Evolutionary conservation across 1,140 invertebrate species (phyloP), one percentile per base, ranked within the genome.

Genomic region (Euschistus heros): DNA sequence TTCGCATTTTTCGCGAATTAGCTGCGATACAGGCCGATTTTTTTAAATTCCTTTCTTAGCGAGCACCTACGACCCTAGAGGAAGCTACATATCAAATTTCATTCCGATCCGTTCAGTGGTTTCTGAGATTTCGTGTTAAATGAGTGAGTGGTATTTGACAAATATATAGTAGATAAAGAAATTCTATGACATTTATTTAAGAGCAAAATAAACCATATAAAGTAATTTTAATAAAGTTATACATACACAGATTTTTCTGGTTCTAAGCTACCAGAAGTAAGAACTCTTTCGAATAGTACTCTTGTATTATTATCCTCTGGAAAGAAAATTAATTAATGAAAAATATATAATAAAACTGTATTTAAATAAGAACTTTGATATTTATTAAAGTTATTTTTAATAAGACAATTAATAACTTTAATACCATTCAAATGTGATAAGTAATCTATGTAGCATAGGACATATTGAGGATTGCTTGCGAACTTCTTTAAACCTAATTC

Each of bases 301-400:
- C 97, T 78, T 0, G 97, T 98, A 74, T 99, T 99, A 76, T 99
- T 99, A 75, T 99, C 97, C 84, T 99, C 96, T 92, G 65, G 66
- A 70, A 68, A 69, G 57, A 62, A 65, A 64, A 44, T n/a, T n/a
- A n/a, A n/a, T n/a, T n/a, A n/a, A n/a, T n/a, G n/a, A 63, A 50
- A 50, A 7, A 62, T 27, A 42, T n/a, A 24, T 33, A 57, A 27
- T 26, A n/a, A n/a, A n/a, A n/a, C n/a, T n/a, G n/a, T n/a, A n/a
- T n/a, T n/a, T n/a, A 44, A 13, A 18, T 44, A 46, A 46, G n/a
- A 10, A n/a, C 44, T 46, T 10, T n/a, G n/a, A 46, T n/a, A 17
- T 26, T 1, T 17, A 15, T 22, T 54, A 1, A 54, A n/a, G 15
- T 4, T 5, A 54, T 54, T 54, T 26, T 5, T 17, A 10, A 3